Conservation (phyloP, 2,113 vertebrate species). For the Salvelinus sp. region DNA sequence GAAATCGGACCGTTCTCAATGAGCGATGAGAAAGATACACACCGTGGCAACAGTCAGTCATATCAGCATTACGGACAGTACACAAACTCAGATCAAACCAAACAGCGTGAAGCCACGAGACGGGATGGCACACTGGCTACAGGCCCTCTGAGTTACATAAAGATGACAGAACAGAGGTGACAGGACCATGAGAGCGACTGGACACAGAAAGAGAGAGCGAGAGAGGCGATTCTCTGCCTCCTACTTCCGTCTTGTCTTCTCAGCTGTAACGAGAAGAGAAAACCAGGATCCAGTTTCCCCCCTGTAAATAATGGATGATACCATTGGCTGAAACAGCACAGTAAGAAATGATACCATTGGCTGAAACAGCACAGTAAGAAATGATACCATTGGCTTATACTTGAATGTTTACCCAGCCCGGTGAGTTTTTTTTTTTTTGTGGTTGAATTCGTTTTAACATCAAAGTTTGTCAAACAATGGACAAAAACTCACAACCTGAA, state of each 20-base stretch:
- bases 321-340: neutral
- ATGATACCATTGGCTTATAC: conserved; percentile 62
- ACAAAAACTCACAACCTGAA: conserved; percentile 98
- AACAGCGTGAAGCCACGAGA: conserved; percentile 81
- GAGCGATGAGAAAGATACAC: conserved; percentile 51
- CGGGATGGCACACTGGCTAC: conserved; percentile 74
- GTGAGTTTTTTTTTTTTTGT: conserved; percentile 59
- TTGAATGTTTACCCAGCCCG: conserved; percentile 97
- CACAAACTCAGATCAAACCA: conserved; percentile 34
- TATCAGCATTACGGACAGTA: too few species aligned
- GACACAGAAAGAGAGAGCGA: too few species aligned
- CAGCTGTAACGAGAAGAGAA: too few species aligned
- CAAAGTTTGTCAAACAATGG: conserved; percentile 82
- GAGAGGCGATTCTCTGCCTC: too few species aligned
- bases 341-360: neutral
- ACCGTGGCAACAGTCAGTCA: too few species aligned
- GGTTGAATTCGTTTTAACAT: conserved; percentile 85
- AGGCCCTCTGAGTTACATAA: neutral
- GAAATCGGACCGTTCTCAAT: conserved; percentile 48
- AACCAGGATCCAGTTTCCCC: too few species aligned
- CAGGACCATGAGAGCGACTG: neutral
- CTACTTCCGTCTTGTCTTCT: too few species aligned
- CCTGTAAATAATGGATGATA: neutral
- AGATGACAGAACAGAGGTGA: neutral
- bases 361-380: neutral